Percentiles rank a stretch among this genome's conserved stretches.
Evolutionary conservation across 2,113 vertebrate genomes (phyloP).

Genomic region (Proteles cristata): DNA sequence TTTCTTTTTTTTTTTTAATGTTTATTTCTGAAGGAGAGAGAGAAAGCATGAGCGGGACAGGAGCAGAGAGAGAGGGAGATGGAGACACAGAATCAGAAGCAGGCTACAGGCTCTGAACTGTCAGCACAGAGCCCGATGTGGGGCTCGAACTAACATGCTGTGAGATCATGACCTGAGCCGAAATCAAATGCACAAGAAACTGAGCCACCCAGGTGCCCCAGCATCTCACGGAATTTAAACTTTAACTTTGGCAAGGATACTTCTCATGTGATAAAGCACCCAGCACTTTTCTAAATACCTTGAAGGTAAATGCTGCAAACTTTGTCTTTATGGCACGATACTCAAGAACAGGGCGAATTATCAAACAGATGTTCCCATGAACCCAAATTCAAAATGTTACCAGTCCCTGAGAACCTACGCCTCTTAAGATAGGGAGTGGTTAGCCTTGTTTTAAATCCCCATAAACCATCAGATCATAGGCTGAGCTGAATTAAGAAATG

Average conservation of each 20-base stretch:
- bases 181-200: no score
- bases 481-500: conserved; percentile 19
- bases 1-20: no score
- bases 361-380: conserved; percentile 34
- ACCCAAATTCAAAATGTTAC: conserved; percentile 13
- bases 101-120: no score
- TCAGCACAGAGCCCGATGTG: no score
- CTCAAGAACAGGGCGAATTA: conserved; percentile 61
- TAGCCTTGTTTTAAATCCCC: conserved; percentile 17
- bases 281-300: conserved; percentile 26
- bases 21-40: no score
- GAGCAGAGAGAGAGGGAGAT: no score
- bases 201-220: no score
- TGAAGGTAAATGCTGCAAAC: neutral
- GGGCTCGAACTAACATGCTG: no score
- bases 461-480: neutral
- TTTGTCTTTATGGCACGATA: conserved; percentile 49
- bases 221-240: neutral
- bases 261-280: neutral
- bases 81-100: no score
- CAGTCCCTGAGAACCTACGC: neutral
- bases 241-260: conserved; percentile 15
- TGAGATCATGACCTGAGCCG: no score
- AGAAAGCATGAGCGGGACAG: no score
- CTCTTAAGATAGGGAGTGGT: neutral